These are phyloP conservation scores for Colostygia pectinataria DNA, from an alignment of 2,888 invertebrate species.

Conservation along the genomic window DNA sequence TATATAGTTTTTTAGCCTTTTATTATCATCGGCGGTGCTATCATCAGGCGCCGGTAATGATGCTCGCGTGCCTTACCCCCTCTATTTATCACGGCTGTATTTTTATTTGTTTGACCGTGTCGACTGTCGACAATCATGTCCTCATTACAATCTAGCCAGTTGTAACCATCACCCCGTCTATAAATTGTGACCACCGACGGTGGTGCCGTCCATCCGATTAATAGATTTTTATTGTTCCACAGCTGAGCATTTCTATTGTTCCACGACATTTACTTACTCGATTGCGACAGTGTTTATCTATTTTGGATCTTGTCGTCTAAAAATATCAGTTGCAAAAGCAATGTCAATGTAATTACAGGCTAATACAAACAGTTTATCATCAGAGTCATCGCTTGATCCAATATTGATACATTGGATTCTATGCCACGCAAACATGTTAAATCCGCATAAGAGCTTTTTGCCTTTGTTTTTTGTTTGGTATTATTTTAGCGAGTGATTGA, in stretches of 20 bases:
- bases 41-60: constrained; percentile 52
- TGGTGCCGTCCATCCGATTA: constrained; percentile 67
- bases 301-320: constrained; percentile 15
- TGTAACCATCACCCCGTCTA: constrained; percentile 69
- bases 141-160: constrained; percentile 73
- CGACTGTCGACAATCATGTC: constrained; percentile 78
- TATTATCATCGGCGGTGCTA: constrained; percentile 38
- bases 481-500: constrained; percentile 78
- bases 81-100: constrained; percentile 75
- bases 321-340: constrained; percentile 27
- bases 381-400: constrained; percentile 58
- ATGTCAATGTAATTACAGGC: constrained; percentile 35
- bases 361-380: constrained; percentile 40
- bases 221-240: constrained; percentile 66
- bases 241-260: constrained; percentile 22
- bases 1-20: constrained; percentile 1
- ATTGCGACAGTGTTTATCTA: constrained; percentile 13
- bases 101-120: constrained; percentile 76
- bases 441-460: constrained; percentile 73
- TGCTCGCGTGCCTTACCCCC: constrained; percentile 64
- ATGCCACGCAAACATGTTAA: constrained; percentile 68
- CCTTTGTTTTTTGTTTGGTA: constrained; percentile 68
- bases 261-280: constrained; percentile 8
- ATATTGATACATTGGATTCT: constrained; percentile 69
- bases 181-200: constrained; percentile 78